Base-by-base conservation (phyloP, 2,888 invertebrate genomes). In the Clitarchus hookeri region DNA sequence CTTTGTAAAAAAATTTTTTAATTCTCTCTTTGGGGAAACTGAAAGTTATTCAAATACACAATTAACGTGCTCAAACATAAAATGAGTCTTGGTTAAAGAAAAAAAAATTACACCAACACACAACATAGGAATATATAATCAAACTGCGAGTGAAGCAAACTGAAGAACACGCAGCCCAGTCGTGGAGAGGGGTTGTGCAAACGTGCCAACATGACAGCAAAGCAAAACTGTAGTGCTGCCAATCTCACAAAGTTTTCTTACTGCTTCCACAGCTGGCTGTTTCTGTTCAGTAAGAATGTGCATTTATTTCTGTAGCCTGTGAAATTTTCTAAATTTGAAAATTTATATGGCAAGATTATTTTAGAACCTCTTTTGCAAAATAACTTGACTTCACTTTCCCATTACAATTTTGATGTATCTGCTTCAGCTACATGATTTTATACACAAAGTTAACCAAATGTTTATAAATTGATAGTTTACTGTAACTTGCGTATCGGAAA, bases 171-270 rank as follows among this genome's bases (percentile, higher is more conserved):
- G 65, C 65, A 11, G n/a, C 65, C 65, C 65, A 65, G 65, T 65
- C 65, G n/a, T 65, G n/a, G 65, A 65, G 65, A 65, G 65, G 65
- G 65, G 65, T 65, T 65, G 65, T 65, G 65, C 65, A 65, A 65
- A 65, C 65, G 65, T 65, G 65, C 65, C 13, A 23, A 65, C 65
- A 23, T 23, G 65, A 65, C 65, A 65, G 65, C 65, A 65, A 65
- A 65, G 65, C 65, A 65, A 65, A 16, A 65, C 65, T 65, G 19
- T 65, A 23, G n/a, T 65, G 65, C 65, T 65, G 65, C 65, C 65
- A 65, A 65, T 23, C 65, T 11, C 65, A 65, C 8, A 65, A 65
- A 19, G 65, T n/a, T 65, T 65, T 19, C 65, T 65, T 65, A 65
- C 65, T 8, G 65, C 65, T 65, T n/a, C 19, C n/a, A n/a, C 12